These are phyloP conservation scores for Drosophila ezoana DNA, from an alignment of 2,888 invertebrate genomes.

Conservation along the genomic window DNA sequence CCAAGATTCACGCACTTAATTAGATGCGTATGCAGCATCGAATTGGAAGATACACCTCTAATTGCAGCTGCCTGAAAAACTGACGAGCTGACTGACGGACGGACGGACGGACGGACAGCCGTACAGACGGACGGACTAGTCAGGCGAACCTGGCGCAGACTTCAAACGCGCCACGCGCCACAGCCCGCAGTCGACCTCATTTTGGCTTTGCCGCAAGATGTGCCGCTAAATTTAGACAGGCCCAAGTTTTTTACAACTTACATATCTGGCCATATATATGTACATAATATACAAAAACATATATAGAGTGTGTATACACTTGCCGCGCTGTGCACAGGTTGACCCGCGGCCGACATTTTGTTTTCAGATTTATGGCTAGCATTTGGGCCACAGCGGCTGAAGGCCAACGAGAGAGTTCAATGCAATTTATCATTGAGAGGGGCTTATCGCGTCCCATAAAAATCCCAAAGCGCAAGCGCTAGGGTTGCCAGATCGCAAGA, in stretches of 20 bases:
- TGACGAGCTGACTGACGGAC: background rate
- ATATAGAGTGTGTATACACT: slow-evolving; percentile 29
- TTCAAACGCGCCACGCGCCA: slow-evolving; percentile 62
- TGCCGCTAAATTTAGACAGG: slow-evolving; percentile 62
- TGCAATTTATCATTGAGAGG: slow-evolving; percentile 63
- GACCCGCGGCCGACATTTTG: slow-evolving; percentile 44
- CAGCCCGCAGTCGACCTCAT: slow-evolving; percentile 61
- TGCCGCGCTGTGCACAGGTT: slow-evolving; percentile 51
- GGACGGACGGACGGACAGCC: background rate
- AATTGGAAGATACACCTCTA: slow-evolving; percentile 52
- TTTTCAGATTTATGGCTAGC: slow-evolving; percentile 60
- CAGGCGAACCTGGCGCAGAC: slow-evolving; percentile 42
- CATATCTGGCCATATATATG: slow-evolving; percentile 9
- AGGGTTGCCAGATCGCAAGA: slow-evolving; percentile 6
- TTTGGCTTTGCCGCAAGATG: slow-evolving; percentile 49
- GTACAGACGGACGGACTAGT: slow-evolving; percentile 1
- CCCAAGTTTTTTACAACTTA: slow-evolving; percentile 44
- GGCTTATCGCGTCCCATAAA: slow-evolving; percentile 25
- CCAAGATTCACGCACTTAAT: slow-evolving; percentile 78
- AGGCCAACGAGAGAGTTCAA: slow-evolving; percentile 74
- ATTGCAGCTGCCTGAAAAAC: slow-evolving; percentile 60
- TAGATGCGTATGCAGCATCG: slow-evolving; percentile 65
- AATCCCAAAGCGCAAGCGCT: background rate
- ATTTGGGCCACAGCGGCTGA: slow-evolving; percentile 48
- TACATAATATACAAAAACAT: background rate